Percentiles rank a stretch among this genome's conserved stretches.
These are phyloP conservation scores for Gymnarchus niloticus DNA, from an alignment of 2,113 vertebrate genomes.

Conservation along the genomic window DNA sequence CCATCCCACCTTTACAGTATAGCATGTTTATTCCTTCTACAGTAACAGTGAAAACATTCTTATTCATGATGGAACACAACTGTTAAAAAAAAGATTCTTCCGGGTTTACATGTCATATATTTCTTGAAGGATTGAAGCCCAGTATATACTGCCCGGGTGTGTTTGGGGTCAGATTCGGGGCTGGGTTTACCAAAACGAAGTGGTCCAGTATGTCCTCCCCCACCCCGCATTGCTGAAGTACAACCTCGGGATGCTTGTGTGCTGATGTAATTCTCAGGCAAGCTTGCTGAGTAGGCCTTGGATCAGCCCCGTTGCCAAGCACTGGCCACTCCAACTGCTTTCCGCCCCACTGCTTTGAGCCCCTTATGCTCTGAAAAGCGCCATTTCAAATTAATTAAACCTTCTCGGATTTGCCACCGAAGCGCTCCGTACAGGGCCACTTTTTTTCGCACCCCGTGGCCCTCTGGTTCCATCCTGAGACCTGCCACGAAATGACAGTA, in stretches of 20 bases:
- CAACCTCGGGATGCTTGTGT: slow-evolving; percentile 70
- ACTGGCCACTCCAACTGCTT: slow-evolving; percentile 81
- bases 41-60: background rate
- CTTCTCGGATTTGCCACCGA: slow-evolving; percentile 72
- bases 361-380: slow-evolving; percentile 84
- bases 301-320: slow-evolving; percentile 86
- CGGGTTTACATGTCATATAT: background rate
- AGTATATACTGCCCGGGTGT: background rate
- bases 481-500: background rate
- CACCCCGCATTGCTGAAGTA: slow-evolving; percentile 48
- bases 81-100: background rate
- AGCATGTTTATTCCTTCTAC: too few species aligned
- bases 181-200: background rate
- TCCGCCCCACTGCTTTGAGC: slow-evolving; percentile 85
- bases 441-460: slow-evolving; percentile 22
- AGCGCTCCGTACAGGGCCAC: slow-evolving; percentile 54
- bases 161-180: background rate
- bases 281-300: slow-evolving; percentile 70
- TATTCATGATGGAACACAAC: background rate
- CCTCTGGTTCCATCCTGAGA: background rate
- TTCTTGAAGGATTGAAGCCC: background rate
- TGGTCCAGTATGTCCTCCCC: background rate
- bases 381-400: slow-evolving; percentile 98
- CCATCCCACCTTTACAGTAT: background rate
- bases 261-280: slow-evolving; percentile 91